Evolutionary conservation across 2,888 invertebrate species (phyloP), one percentile per base, ranked within the genome.

Genomic region (Eudasyphora cyanicolor): DNA sequence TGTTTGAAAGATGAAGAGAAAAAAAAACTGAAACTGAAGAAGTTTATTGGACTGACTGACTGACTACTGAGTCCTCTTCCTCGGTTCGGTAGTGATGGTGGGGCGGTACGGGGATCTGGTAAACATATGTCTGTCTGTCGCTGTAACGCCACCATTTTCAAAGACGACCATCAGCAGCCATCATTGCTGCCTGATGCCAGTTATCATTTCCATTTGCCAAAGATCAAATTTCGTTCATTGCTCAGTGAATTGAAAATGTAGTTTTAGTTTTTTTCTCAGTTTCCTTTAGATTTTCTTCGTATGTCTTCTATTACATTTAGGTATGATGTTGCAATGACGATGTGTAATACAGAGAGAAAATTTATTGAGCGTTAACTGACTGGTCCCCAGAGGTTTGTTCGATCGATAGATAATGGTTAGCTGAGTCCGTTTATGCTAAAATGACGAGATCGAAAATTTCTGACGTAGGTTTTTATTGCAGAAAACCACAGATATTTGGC

Each of bases 141-240:
- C 76, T 84, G 82, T 84, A 85, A 86, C 85, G 85, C n/a, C n/a
- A n/a, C n/a, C 86, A 77, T 81, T 84, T 85, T 87, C 87, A 35
- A 62, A 75, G 29, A 38, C 70, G 54, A 54, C 64, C 69, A 77
- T 77, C 51, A 51, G 17, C 70, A 80, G 62, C 35, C 35, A 51
- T 45, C 49, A n/a, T 0, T 3, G 42, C 60, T 17, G 8, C 49
- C 21, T 14, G 27, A 27, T 12, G 27, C 29, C 64, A 42, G 42
- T 38, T 17, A 67, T 67, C 67, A 67, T 67, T 67, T 82, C 82
- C 79, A 82, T 79, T 85, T 82, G 76, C 70, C 79, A 67, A 80
- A 85, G 86, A 87, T 86, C 87, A 87, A 86, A 86, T 87, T 88
- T 88, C 87, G 84, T 87, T 86, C 86, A 86, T 86, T 87, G 86